Evolutionary conservation across 1,140 invertebrate genomes (phyloP).

Genomic region (Drosophila nasuta): DNA sequence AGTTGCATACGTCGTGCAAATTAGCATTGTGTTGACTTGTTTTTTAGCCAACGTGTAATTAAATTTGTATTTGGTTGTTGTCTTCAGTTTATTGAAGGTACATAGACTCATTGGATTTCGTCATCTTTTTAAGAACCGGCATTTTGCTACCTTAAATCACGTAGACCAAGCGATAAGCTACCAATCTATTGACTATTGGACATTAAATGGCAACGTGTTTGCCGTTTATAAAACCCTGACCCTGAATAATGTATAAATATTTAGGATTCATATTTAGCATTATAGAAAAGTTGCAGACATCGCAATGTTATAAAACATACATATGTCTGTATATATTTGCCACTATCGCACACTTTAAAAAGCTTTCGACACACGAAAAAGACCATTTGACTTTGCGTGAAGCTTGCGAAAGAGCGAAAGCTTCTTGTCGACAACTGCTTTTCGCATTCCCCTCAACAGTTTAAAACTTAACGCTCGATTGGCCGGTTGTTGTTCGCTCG

Average conservation of each 20-base stretch:
- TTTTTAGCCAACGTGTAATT: constrained; percentile 13
- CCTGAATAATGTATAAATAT: constrained; percentile 31
- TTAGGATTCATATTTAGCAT: constrained; percentile 14
- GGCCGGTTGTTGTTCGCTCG: constrained; percentile 31
- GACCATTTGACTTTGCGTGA: constrained; percentile 2
- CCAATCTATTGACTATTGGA: neutral
- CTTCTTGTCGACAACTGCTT: constrained; percentile 16
- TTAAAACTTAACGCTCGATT: constrained; percentile 38
- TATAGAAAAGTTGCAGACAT: neutral
- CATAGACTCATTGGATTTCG: constrained; percentile 8
- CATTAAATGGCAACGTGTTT: constrained; percentile 8
- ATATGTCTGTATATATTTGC: too few species aligned
- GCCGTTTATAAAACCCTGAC: constrained; percentile 41
- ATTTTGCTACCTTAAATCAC: neutral
- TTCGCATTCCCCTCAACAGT: constrained; percentile 38
- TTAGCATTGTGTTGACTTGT: neutral
- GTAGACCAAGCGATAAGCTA: neutral
- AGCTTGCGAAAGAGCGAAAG: constrained; percentile 36
- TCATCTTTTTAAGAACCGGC: constrained; percentile 5
- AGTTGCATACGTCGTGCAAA: neutral
- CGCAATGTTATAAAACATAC: too few species aligned
- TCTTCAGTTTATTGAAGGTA: neutral
- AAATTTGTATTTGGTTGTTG: neutral
- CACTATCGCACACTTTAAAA: constrained; percentile 22
- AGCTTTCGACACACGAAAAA: constrained; percentile 7